phyloP scores from a whole-genome alignment of 92 coral and sea anemone species.

The Bergia puertoricense region DNA sequence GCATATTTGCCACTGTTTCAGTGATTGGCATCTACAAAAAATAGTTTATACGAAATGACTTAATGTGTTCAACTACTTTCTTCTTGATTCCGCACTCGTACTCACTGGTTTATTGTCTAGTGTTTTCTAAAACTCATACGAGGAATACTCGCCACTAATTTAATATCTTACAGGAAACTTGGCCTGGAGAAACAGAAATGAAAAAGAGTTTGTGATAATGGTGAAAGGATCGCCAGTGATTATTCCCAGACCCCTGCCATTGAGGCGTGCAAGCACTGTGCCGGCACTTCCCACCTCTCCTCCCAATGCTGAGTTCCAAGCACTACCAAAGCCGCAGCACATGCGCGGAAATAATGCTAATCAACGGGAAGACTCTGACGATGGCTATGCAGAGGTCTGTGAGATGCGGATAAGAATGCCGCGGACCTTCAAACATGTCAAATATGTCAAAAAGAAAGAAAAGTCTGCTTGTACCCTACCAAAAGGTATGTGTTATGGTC shows the following conservation, averaged over 20 bases:
- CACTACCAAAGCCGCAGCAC: background rate
- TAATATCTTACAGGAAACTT: background rate
- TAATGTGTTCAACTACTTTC: no score
- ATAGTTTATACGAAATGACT: no score
- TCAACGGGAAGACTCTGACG: background rate
- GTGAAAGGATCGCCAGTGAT: background rate
- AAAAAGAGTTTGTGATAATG: background rate
- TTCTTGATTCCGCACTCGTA: background rate
- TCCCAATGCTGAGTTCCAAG: background rate
- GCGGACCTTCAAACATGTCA: background rate
- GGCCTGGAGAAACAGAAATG: background rate
- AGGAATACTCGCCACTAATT: background rate
- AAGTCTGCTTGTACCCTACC: background rate
- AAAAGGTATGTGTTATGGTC: background rate
- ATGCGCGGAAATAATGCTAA: background rate
- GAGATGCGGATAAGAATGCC: slow-evolving; percentile 1
- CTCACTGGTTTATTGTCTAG: background rate
- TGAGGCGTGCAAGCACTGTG: background rate
- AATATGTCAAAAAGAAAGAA: background rate
- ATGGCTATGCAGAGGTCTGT: slow-evolving; percentile 1
- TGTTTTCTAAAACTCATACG: no score
- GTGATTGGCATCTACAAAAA: no score
- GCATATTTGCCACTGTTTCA: no score
- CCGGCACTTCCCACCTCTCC: background rate
- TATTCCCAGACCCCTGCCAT: background rate